Base-by-base conservation (phyloP, 2,113 vertebrate genomes). In the Alosa alosa region DNA sequence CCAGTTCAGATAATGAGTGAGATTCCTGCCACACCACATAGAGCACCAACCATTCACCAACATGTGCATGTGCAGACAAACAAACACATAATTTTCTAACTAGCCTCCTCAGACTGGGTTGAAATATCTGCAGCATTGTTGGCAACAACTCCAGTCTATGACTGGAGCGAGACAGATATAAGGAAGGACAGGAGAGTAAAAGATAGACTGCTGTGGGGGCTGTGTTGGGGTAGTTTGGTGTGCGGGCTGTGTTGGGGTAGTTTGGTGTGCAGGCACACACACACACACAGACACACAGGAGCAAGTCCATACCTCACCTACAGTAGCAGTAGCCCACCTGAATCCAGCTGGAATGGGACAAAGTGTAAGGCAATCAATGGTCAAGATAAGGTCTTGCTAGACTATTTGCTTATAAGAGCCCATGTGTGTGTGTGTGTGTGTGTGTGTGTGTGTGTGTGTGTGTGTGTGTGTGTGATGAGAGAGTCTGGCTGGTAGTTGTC, bases 111-210 rank as follows among this genome's bases (percentile, higher is more conserved):
- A 55, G 22, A 55, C 17, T 46, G 52, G 50, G 78, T 52, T 49
- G 2, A 82, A 78, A 85, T 82, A 68, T 81, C n/a, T 81, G 57
- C 72, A 39, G 82, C 72, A 87, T 85, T 81, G n/a, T 36, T 81
- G 47, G 20, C 20, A 45, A 83, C n/a, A 13, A 86, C 46, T 82
- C 64, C 10, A 60, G 47, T 44, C 46, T 55, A 15, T 81, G 41
- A 44, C 2, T 44, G 41, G 41, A 4, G 41, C 1, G 41, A 2
- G 41, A 44, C 2, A 44, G 41, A 44, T 44, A 44, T 2, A 44
- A 44, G 47, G 47, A 13, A 49, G 11, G 47, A 46, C 75, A 60
- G 25, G n/a, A 6, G 22, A 47, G 55, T 18, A 11, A 15, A 50
- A 1, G 47, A 15, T 50, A n/a, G n/a, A n/a, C n/a, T n/a, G n/a